Base-by-base conservation (phyloP, 2,797 vertebrate species). In the Melanotaenia trifasciata region DNA sequence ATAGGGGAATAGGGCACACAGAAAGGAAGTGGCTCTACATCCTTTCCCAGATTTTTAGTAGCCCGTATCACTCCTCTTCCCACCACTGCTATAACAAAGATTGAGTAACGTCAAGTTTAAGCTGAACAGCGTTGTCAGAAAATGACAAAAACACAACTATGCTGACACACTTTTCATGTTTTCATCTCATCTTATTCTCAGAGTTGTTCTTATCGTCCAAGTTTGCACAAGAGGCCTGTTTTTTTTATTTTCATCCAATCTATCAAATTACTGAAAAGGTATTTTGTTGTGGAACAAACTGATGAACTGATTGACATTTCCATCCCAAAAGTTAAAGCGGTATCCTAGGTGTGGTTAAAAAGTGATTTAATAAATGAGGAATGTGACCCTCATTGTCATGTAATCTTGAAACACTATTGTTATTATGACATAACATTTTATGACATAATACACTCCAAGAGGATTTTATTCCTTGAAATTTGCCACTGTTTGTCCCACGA, bases 11-110 rank as follows among this genome's bases (percentile, higher is more conserved):
- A 59, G 16, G 57, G 59, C 67, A 80, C 64, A 70, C 24, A 61
- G 76, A 84, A 72, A 85, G 90, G 92, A 94, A 89, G 87, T 78
- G 75, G 82, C 80, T 84, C 73, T 58, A 67, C 78, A 90, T 92
- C 83, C 86, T 88, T 89, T 94, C 86, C 89, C 88, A 91, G 85
- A 87, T 85, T 78, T 80, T 11, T 63, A 40, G 54, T 68, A 58
- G 63, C 62, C 60, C 35, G 40, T 64, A 43, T 78, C 35, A 64
- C 50, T 78, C 77, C 56, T 62, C 57, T 89, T 86, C 84, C 83
- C 85, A 77, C 53, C 72, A 70, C 54, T 58, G 60, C 57, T 30
- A 5, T 26, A 54, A 72, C 26, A 40, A 33, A 72, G 22, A 26
- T 26, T 4, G 64, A 13, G 26, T 18, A 65, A n/a, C 11, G 16